These are phyloP conservation scores for Cyrtorhinus lividipennis DNA, from an alignment of 1,140 invertebrate genomes.

Conservation along the genomic window DNA sequence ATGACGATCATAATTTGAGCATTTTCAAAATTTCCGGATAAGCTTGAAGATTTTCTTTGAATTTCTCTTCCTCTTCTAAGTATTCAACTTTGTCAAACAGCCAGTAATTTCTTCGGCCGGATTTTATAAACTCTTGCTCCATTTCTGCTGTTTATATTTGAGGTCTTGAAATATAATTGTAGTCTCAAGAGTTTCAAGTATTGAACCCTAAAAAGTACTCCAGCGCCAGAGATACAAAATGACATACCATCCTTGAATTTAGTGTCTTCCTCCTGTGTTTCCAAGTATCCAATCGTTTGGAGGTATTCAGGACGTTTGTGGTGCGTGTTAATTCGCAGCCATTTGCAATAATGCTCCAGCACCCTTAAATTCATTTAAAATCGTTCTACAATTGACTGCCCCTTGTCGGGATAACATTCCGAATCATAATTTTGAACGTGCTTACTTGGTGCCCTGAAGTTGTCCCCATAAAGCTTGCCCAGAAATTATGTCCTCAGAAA, in stretches of 20 bases:
- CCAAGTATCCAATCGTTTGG: background rate
- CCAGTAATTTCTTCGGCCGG: background rate
- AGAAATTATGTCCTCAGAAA: background rate
- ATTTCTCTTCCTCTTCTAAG: background rate
- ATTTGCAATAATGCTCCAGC: background rate
- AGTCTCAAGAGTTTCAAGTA: too few species aligned
- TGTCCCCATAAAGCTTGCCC: background rate
- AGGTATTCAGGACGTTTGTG: background rate
- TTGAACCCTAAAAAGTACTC: too few species aligned
- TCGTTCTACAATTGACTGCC: background rate
- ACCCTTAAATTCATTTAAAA: background rate
- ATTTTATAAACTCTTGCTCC: background rate
- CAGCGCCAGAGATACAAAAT: too few species aligned
- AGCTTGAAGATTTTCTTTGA: background rate
- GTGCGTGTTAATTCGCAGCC: background rate
- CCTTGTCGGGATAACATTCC: background rate
- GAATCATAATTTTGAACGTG: background rate
- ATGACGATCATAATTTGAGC: too few species aligned
- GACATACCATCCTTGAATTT: background rate
- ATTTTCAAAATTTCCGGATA: background rate
- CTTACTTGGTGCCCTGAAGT: background rate
- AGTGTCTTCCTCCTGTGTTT: background rate
- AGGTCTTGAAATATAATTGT: too few species aligned
- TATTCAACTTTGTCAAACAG: background rate
- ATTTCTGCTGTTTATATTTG: too few species aligned